Percentiles rank a stretch among this genome's conserved stretches.
These are phyloP conservation scores for Philereme transversata DNA, from an alignment of 2,888 invertebrate genomes.

Conservation along the genomic window DNA sequence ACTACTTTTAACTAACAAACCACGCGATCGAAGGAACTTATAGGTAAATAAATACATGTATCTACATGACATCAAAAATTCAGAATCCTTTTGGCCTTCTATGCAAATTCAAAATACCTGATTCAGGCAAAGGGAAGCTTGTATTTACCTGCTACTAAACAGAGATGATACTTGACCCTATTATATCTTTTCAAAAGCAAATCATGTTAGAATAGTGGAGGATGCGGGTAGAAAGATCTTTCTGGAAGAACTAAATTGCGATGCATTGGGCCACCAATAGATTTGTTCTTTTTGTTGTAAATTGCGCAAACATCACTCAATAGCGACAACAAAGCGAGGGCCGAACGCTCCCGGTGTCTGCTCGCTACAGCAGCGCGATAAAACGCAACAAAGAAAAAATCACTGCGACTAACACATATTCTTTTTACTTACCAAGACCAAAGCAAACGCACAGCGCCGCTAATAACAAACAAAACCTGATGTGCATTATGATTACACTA, in stretches of 20 bases:
- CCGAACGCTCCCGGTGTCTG: constrained; percentile 30
- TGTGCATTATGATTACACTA: constrained; percentile 58
- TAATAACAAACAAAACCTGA: constrained; percentile 61
- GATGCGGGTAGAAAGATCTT: constrained; percentile 32
- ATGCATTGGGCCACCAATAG: constrained; percentile 7
- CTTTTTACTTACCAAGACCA: constrained; percentile 62
- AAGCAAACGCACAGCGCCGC: constrained; percentile 63
- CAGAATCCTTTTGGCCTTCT: too few relatives aligned
- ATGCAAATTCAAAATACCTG: too few relatives aligned
- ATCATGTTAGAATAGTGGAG: background rate
- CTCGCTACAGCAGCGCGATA: constrained; percentile 43
- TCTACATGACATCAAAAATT: too few relatives aligned
- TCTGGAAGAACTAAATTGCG: constrained; percentile 24
- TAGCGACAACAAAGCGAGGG: constrained; percentile 47
- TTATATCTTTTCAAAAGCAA: background rate
- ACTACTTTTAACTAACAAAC: too few relatives aligned
- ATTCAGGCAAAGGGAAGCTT: too few relatives aligned
- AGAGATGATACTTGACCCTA: background rate
- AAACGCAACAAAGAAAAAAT: constrained; percentile 58
- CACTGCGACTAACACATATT: constrained; percentile 43
- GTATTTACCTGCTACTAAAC: too few relatives aligned
- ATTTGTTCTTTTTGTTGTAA: constrained; percentile 40
- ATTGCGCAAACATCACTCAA: constrained; percentile 52
- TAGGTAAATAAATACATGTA: background rate
- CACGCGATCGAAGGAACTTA: too few relatives aligned